These are phyloP conservation scores for Sorex fumeus DNA, from an alignment of 2,113 vertebrate species.

Conservation along the genomic window DNA sequence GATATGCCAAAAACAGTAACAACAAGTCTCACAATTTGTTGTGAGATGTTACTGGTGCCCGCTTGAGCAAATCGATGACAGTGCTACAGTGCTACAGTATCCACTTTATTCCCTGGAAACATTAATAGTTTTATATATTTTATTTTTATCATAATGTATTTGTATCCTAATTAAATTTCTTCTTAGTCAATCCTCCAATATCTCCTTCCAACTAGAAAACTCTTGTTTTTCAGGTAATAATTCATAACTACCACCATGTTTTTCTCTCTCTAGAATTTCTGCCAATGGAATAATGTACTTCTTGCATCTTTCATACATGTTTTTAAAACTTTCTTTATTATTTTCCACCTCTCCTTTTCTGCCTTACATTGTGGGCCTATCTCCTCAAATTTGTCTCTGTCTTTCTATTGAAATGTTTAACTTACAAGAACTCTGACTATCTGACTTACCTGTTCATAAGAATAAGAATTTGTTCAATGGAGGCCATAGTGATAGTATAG, in stretches of 20 bases:
- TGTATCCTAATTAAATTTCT: background rate
- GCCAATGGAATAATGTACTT: background rate
- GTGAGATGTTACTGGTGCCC: too few relatives aligned
- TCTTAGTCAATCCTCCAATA: background rate
- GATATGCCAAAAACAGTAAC: too few relatives aligned
- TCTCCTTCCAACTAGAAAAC: background rate
- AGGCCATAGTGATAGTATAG: too few relatives aligned
- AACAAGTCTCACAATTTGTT: too few relatives aligned
- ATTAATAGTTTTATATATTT: slow-evolving; percentile 4
- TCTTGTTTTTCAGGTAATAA: background rate
- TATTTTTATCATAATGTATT: background rate
- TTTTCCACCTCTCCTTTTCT: slow-evolving; percentile 41
- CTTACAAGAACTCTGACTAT: background rate
- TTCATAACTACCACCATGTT: background rate
- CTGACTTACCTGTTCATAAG: background rate
- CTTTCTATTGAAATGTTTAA: slow-evolving; percentile 5
- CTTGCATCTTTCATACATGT: background rate
- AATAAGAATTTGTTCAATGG: too few relatives aligned
- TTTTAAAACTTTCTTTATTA: background rate
- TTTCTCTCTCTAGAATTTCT: slow-evolving; percentile 25
- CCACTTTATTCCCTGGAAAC: slow-evolving; percentile 4
- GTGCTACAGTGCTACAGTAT: too few relatives aligned
- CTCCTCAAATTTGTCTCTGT: slow-evolving; percentile 2
- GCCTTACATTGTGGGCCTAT: background rate
- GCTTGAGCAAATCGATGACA: too few relatives aligned